Percentiles rank a stretch among this genome's conserved stretches.
Evolutionary conservation across 1,140 invertebrate genomes (phyloP).

Genomic region (Ceratosolen fusciceps): DNA sequence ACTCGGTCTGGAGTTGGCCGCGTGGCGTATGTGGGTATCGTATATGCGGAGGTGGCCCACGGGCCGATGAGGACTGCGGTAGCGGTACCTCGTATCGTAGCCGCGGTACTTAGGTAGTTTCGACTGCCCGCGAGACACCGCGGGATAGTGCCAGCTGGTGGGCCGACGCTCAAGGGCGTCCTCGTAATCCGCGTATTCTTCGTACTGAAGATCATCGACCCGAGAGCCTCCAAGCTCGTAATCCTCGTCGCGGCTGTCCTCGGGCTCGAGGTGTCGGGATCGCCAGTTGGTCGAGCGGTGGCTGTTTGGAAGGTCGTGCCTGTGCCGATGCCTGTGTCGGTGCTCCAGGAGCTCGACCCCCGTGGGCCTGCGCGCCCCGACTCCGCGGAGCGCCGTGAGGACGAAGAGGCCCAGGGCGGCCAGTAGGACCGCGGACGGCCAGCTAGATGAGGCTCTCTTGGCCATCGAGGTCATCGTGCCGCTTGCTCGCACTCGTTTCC

Average conservation of each 20-base stretch:
- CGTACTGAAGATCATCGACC: conserved; percentile 38
- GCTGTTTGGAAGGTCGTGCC: conserved; percentile 50
- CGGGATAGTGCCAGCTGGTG: background rate
- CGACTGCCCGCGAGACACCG: no score
- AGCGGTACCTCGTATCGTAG: conserved; percentile 9
- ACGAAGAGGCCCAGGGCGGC: conserved; percentile 51
- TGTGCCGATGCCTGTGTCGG: conserved; percentile 60
- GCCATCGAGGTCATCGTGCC: background rate
- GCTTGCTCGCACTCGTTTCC: background rate
- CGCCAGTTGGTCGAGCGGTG: conserved; percentile 18
- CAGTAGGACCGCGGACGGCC: background rate
- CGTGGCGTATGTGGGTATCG: conserved; percentile 1
- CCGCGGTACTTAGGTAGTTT: background rate
- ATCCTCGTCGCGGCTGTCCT: conserved; percentile 42
- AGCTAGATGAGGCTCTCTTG: no score
- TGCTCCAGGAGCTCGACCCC: conserved; percentile 44
- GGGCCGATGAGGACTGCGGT: background rate
- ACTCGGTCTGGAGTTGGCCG: conserved; percentile 13
- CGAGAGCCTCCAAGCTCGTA: conserved; percentile 23
- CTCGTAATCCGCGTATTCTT: conserved; percentile 46
- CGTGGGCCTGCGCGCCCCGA: conserved; percentile 48
- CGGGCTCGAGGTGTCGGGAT: conserved; percentile 15
- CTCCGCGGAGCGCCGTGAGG: conserved; percentile 45
- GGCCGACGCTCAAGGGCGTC: background rate
- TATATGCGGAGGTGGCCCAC: background rate